These are phyloP conservation scores for Hypsibius dujardini DNA, from an alignment of 1,140 invertebrate species.

Conservation along the genomic window DNA sequence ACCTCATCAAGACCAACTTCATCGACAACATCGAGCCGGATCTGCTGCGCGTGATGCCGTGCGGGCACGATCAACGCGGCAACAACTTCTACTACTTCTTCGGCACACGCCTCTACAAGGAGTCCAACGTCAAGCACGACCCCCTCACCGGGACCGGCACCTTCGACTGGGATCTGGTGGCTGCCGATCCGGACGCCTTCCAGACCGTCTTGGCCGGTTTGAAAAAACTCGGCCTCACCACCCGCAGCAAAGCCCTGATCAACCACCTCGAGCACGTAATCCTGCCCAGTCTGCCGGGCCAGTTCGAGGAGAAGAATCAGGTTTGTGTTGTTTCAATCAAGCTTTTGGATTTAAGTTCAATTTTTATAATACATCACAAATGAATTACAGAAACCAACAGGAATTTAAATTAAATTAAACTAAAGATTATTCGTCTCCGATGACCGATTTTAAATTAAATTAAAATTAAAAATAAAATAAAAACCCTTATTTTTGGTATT, in stretches of 20 bases:
- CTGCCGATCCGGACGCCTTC: not conserved
- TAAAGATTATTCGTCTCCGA: no score
- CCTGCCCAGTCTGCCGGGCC: not conserved
- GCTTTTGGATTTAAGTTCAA: no score
- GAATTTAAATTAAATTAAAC: no score
- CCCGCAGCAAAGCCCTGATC: not conserved
- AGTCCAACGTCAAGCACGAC: slow-evolving; percentile 6
- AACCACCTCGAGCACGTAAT: not conserved
- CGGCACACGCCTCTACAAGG: slow-evolving; percentile 12
- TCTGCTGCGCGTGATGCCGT: not conserved
- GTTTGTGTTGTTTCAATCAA: not conserved
- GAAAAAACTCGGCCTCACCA: not conserved
- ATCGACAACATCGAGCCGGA: not conserved
- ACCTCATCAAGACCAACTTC: not conserved
- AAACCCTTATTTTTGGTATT: no score
- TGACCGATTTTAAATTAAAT: no score
- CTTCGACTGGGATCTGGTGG: not conserved
- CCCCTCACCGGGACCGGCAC: not conserved
- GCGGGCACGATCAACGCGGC: not conserved
- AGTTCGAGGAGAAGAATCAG: not conserved
- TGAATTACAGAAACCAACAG: no score
- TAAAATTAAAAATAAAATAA: no score
- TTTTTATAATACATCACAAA: no score
- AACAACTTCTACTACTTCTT: not conserved
- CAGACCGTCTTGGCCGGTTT: not conserved